Evolutionary conservation across 2,888 invertebrate species (phyloP), one percentile per base, ranked within the genome.

Genomic region (Dryadula phaetusa): DNA sequence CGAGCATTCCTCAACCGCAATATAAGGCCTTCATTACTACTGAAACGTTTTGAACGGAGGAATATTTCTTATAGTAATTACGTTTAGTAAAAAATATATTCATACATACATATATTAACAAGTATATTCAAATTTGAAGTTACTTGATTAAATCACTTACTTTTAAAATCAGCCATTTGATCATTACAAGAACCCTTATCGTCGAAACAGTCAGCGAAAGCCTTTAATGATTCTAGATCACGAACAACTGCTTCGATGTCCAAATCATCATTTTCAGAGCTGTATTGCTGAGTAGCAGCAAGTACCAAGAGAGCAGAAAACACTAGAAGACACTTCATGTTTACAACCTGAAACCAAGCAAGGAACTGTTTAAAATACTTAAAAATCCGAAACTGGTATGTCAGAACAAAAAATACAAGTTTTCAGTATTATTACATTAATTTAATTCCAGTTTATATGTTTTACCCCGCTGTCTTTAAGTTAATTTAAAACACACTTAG

Each of bases 261-360:
- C 25, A 90, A 71, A 71, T 87, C 66, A 64, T 90, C 88, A 49
- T 88, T 83, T 65, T 87, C 84, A 0, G 82, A 64, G 10, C 72
- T 81, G 70, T 90, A 91, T 2, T 74, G 79, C 18, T 83, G 83
- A 0, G 80, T 77, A 7, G 79, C 78, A 0, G 74, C 79, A 28
- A 86, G 28, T 28, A 76, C 73, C 40, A 84, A 47, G 10, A 86
- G 14, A 0, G 72, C 73, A 7, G 76, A 71, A 0, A 88, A 40
- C 2, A 84, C 54, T 34, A 81, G 66, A 6, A 84, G 10, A 44
- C 62, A 73, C 78, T 87, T 86, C 89, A 89, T 89, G 18, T 65
- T 79, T 60, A 28, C 25, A 40, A 22, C n/a, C 69, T 69, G 65
- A n/a, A 62, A 53, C 18, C 12, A 61, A 28, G 16, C 49, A n/a